Evolutionary conservation across 2,113 vertebrate species (phyloP).

Genomic region (Pachypanchax playfairii): DNA sequence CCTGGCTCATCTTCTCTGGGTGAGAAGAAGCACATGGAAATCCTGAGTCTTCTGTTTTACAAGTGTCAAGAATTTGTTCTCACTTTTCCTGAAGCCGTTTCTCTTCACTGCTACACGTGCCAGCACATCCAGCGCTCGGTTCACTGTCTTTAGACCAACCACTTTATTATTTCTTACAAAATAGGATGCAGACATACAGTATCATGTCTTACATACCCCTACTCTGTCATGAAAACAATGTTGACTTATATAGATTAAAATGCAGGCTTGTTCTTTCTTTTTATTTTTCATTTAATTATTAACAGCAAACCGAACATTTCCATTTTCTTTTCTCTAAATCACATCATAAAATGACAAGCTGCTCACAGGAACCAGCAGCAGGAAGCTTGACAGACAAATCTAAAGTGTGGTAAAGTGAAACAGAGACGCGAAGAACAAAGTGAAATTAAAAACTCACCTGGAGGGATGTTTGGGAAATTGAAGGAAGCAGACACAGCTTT

Average conservation of each 20-base stretch:
- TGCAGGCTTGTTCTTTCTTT: background rate
- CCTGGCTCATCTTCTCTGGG: conserved; percentile 34
- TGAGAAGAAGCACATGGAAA: background rate
- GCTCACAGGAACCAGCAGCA: background rate
- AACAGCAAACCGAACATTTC: background rate
- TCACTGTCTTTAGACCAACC: background rate
- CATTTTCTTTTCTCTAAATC: conserved; percentile 1
- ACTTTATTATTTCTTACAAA: background rate
- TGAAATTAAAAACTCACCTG: background rate
- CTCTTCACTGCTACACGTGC: conserved; percentile 4
- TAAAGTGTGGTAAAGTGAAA: background rate
- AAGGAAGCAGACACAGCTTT: background rate
- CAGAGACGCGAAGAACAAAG: background rate
- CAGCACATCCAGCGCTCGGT: background rate
- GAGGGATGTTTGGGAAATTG: background rate
- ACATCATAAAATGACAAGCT: conserved; percentile 1
- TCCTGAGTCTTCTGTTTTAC: conserved; percentile 13
- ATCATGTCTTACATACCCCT: background rate
- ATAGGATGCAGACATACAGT: background rate
- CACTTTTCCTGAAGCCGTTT: conserved; percentile 18
- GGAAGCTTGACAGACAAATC: background rate
- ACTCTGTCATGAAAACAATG: background rate
- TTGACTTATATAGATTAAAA: conserved; percentile 3
- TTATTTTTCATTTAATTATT: no score
- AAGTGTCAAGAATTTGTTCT: conserved; percentile 45